Percentiles rank a stretch among this genome's conserved stretches.
Evolutionary conservation across 2,113 vertebrate species (phyloP).

Genomic region (Propithecus coquereli): DNA sequence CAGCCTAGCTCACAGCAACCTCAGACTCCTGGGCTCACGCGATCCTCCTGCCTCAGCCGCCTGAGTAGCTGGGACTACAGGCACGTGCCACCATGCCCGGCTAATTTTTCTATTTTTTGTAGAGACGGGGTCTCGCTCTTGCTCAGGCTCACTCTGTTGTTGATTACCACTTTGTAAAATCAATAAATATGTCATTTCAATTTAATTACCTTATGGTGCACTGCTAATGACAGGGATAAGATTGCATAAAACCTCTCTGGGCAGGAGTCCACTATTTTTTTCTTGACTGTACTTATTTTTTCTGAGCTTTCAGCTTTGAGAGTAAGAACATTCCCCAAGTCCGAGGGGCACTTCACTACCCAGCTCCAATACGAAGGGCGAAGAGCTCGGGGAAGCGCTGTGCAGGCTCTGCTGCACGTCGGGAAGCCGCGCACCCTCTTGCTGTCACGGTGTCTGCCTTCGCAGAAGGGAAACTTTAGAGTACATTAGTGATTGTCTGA

Average conservation of each 20-base stretch:
- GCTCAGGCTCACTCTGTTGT: neutral
- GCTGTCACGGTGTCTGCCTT: neutral
- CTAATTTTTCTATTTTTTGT: too few relatives aligned
- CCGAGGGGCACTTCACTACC: neutral
- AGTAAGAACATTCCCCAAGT: conserved; percentile 40
- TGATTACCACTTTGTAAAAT: neutral
- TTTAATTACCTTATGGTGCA: neutral
- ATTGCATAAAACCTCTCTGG: neutral
- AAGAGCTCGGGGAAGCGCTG: neutral
- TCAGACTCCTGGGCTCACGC: too few relatives aligned
- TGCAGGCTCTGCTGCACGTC: neutral
- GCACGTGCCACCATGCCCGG: too few relatives aligned
- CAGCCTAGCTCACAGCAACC: too few relatives aligned
- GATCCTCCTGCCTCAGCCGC: too few relatives aligned
- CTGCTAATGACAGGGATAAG: neutral
- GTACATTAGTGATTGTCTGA: neutral
- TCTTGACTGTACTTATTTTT: conserved; percentile 45
- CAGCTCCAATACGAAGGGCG: conserved; percentile 60
- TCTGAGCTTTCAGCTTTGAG: conserved; percentile 30
- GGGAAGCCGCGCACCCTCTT: neutral
- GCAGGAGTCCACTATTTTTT: neutral
- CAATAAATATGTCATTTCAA: neutral
- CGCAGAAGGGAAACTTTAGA: neutral
- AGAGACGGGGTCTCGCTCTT: too few relatives aligned
- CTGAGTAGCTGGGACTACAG: too few relatives aligned